A percentile compares a stretch with the other conserved stretches of the same genome.
phyloP scores from a whole-genome alignment of 2,113 vertebrate species.

The Gallinago paraguaiae region DNA sequence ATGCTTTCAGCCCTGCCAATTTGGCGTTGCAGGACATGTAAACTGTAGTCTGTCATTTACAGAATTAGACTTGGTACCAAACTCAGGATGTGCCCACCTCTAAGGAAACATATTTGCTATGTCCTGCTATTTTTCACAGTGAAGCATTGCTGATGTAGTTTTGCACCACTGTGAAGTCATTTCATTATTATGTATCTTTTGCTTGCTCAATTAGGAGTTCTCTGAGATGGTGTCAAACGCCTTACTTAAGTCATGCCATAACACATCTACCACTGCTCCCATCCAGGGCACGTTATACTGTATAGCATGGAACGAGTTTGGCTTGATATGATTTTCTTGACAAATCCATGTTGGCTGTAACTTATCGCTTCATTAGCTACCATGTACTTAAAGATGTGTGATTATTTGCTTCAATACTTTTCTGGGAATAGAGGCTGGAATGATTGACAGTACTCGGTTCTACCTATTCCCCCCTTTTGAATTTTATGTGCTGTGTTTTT shows the following conservation, averaged over 20 bases:
- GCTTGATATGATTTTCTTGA: neutral
- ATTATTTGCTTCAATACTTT: constrained; percentile 22
- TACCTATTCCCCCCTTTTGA: neutral
- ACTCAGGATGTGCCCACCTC: neutral
- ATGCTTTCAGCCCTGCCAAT: neutral
- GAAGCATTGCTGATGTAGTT: neutral
- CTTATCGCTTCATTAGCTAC: neutral
- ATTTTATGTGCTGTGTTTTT: rapidly evolving
- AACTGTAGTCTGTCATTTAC: neutral
- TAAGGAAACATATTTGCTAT: neutral
- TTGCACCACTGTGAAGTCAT: neutral
- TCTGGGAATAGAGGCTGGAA: neutral
- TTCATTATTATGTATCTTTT: neutral
- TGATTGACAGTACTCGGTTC: neutral
- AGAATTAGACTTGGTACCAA: neutral
- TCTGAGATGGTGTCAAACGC: neutral
- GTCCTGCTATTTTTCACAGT: neutral
- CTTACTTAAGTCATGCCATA: neutral
- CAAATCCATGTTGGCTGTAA: neutral
- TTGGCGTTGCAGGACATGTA: neutral
- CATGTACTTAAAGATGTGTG: neutral
- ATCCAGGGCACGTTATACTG: neutral
- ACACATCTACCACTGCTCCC: neutral
- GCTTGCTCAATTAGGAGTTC: neutral
- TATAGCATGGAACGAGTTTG: neutral